These are phyloP conservation scores for Syrphus vitripennis DNA, from an alignment of 2,888 invertebrate genomes.

Conservation along the genomic window DNA sequence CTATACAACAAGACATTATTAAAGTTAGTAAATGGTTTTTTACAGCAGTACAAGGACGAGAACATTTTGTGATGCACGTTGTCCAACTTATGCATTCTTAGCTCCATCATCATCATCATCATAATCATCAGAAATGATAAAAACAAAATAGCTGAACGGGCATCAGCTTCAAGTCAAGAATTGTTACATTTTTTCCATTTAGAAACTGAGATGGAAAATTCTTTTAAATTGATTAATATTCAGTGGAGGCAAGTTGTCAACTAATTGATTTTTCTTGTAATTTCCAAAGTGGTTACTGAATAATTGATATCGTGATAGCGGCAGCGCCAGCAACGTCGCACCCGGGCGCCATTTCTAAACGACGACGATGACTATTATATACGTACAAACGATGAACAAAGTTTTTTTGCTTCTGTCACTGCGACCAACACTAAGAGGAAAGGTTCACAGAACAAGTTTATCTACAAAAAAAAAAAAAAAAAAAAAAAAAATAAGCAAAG, in stretches of 20 bases:
- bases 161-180: constrained; percentile 23
- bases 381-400: constrained; percentile 34
- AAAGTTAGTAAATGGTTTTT: constrained; percentile 6
- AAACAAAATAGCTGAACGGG: not conserved
- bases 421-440: constrained; percentile 27
- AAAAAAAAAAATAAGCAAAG: not conserved
- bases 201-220: not conserved
- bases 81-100: not conserved
- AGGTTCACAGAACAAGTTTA: constrained; percentile 55
- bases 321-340: constrained; percentile 24
- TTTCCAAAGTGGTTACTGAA: constrained; percentile 71
- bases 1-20: constrained; percentile 5
- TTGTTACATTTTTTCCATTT: not conserved
- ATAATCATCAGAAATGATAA: not conserved
- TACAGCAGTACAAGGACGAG: not conserved
- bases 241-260: constrained; percentile 68
- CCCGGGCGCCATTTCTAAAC: constrained; percentile 31
- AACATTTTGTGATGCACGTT: not conserved
- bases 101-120: constrained; percentile 1
- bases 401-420: constrained; percentile 50
- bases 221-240: constrained; percentile 64
- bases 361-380: not conserved
- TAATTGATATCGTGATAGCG: constrained; percentile 66
- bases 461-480: constrained; percentile 4
- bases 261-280: constrained; percentile 72